Base-by-base conservation (phyloP, 2,888 invertebrate genomes). In the Xanthostigma xanthostigma region DNA sequence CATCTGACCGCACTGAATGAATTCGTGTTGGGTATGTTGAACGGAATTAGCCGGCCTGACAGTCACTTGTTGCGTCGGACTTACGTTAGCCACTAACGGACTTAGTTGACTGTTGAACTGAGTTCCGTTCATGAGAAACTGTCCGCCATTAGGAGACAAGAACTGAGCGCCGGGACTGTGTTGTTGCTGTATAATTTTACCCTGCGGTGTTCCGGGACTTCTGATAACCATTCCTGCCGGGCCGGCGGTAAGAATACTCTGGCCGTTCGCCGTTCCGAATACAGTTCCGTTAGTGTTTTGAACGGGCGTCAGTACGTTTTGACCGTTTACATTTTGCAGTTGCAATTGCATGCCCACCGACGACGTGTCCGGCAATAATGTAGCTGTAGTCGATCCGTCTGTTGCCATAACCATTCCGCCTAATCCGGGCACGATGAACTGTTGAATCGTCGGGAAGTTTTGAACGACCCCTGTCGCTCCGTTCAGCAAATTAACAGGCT, bases 371-470 rank as follows among this genome's bases (percentile, higher is more conserved):
- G 82, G 84, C 39, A 79, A 59, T 42, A 89, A 72, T 0, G 87
- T 84, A 1, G 87, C 80, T 4, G 75, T 74, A 5, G 70, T 70
- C 17, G 48, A 48, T 34, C 82, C 83, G 58, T 84, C 84, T 0
- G 86, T 80, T 9, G 84, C 81, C 84, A 89, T 84, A 1, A 90
- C 83, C 79, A 89, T 81, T 1, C 88, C 84, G 11, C 84, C 65
- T 2, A 85, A 67, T 55, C 88, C 86, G 10, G 88, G 88, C 49
- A 89, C 81, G 46, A 89, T 79, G 57, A 89, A 81, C 60, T 89
- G 89, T 61, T 88, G 89, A 56, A 84, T 83, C 0, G 82, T 79
- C 0, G 84, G 84, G 61, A 84, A 83, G 61, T 84, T 84, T 45
- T 82, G 80, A 54, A 84, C 79, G 50, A 82, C 78, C 5, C 78